A percentile compares a stretch with the other conserved stretches of the same genome.
Evolutionary conservation across 2,113 vertebrate species (phyloP).

Genomic region (Scomber japonicus): DNA sequence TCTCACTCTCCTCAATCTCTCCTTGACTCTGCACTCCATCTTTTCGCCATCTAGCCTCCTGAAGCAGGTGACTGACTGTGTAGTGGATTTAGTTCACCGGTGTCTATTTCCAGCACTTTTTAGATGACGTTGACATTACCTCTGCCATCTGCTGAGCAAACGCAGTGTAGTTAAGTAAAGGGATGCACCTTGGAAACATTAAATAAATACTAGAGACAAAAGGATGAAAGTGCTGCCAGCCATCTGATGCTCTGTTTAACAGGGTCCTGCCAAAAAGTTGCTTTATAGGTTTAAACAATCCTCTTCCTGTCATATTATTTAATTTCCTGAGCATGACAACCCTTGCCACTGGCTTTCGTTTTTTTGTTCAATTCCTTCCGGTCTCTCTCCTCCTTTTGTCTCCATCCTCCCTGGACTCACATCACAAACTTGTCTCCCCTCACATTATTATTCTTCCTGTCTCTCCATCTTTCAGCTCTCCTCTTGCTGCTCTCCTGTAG

Average conservation of each 20-base stretch:
- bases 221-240: constrained; percentile 20
- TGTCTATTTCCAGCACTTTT: no score
- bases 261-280: constrained; percentile 38
- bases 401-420: constrained; percentile 1
- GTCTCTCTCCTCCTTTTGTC: neutral
- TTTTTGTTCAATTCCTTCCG: neutral
- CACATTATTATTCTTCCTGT: constrained; percentile 26
- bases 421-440: constrained; percentile 10
- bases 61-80: neutral
- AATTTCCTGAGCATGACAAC: constrained; percentile 22
- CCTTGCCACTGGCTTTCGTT: neutral
- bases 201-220: constrained; percentile 45
- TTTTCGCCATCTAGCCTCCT: constrained; percentile 20
- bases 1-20: constrained; percentile 34
- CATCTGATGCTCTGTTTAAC: constrained; percentile 24
- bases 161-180: constrained; percentile 15
- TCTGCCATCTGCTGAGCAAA: neutral
- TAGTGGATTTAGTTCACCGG: neutral
- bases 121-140: no score
- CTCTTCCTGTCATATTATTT: constrained; percentile 25
- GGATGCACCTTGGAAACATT: constrained; percentile 33
- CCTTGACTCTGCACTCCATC: constrained; percentile 36
- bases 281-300: constrained; percentile 45
- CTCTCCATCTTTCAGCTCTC: constrained; percentile 10
- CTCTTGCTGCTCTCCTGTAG: neutral